These are phyloP conservation scores for Melanargia galathea DNA, from an alignment of 2,888 invertebrate genomes.

Conservation along the genomic window DNA sequence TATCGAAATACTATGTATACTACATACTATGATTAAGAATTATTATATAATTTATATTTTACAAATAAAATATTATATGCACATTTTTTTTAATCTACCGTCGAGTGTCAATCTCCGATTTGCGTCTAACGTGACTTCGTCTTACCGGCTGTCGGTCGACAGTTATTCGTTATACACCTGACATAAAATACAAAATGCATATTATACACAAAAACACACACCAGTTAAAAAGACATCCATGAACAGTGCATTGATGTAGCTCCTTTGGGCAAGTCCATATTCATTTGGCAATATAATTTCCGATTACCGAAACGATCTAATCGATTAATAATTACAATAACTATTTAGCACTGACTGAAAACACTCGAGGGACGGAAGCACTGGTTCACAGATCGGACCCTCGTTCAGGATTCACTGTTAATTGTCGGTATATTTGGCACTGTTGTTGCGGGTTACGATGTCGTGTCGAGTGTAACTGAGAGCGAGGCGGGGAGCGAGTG, in stretches of 20 bases:
- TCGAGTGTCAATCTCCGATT: constrained; percentile 28
- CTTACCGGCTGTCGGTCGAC: constrained; percentile 28
- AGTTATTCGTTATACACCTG: constrained; percentile 21
- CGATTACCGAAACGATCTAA: constrained; percentile 52
- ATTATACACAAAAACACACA: constrained; percentile 57
- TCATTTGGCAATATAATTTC: constrained; percentile 65
- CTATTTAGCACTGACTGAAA: constrained; percentile 59
- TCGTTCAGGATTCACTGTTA: constrained; percentile 27
- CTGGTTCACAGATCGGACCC: constrained; percentile 53
- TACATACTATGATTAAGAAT: not conserved
- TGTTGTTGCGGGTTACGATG: constrained; percentile 42
- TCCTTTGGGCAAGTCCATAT: constrained; percentile 80
- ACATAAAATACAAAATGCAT: constrained; percentile 29
- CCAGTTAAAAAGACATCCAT: constrained; percentile 82
- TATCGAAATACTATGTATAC: too few species aligned
- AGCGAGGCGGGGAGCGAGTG: constrained; percentile 57
- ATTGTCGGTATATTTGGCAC: constrained; percentile 31
- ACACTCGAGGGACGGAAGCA: constrained; percentile 50
- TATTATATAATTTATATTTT: not conserved
- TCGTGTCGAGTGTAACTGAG: constrained; percentile 57
- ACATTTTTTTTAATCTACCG: constrained; percentile 35
- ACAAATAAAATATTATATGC: not conserved
- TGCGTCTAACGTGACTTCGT: constrained; percentile 23
- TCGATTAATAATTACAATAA: constrained; percentile 38
- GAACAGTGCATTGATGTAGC: constrained; percentile 80